Conservation (phyloP, 2,113 vertebrate species). For the Melanerpes aurifrons region DNA sequence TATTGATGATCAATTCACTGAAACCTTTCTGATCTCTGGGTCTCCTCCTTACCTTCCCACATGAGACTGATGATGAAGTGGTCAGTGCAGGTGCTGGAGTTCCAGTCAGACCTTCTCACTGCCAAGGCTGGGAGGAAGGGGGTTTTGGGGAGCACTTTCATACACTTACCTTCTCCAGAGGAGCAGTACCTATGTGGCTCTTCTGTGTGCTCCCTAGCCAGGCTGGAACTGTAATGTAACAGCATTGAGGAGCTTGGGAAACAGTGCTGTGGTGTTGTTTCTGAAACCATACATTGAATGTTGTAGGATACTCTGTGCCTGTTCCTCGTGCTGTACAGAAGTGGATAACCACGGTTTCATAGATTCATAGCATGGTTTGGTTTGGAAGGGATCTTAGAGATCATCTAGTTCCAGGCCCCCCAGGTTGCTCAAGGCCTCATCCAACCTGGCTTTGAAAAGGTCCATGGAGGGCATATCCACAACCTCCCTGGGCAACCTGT, state of each 20-base stretch:
- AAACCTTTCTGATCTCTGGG: background rate
- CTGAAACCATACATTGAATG: background rate
- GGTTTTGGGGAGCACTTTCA: background rate
- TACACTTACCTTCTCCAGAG: background rate
- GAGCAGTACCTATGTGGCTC: background rate
- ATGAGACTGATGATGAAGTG: background rate
- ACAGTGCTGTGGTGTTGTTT: background rate
- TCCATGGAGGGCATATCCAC: no score
- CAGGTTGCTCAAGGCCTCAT: no score
- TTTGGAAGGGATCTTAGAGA: no score
- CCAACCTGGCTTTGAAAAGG: no score
- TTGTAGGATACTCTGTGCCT: accelerated
- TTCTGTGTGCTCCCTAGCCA: background rate
- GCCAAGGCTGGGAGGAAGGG: background rate
- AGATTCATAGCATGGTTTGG: no score
- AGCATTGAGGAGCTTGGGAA: background rate
- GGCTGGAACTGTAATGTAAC: background rate
- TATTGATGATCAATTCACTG: background rate
- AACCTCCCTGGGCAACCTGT: no score
- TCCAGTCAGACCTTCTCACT: background rate
- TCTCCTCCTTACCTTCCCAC: background rate
- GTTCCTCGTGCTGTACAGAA: background rate
- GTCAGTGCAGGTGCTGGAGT: background rate
- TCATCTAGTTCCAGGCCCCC: no score
- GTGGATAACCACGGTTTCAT: background rate